phyloP scores from a whole-genome alignment of 2,888 invertebrate species.

The Metallyticus violacea region DNA sequence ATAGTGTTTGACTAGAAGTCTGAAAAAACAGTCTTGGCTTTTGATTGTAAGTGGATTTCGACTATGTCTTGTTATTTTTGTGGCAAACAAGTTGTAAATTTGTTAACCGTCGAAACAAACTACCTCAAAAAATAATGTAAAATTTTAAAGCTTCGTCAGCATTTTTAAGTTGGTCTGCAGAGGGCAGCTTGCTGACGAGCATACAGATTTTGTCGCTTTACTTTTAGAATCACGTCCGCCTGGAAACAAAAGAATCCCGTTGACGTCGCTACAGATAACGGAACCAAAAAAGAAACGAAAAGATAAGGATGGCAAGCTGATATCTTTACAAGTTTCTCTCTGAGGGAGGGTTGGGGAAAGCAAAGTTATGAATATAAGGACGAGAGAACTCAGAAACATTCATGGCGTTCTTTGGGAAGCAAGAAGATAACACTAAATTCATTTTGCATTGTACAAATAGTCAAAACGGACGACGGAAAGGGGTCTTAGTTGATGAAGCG shows the following conservation, averaged over 20 bases:
- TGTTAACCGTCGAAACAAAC: neutral
- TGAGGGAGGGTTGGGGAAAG: neutral
- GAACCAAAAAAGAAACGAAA: neutral
- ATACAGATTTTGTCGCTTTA: neutral
- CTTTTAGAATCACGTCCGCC: neutral
- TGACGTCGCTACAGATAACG: neutral
- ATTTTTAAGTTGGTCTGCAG: neutral
- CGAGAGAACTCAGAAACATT: neutral
- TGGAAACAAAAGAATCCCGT: neutral
- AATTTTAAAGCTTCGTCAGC: neutral
- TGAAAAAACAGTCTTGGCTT: no score
- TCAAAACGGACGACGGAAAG: neutral
- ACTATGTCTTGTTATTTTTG: neutral
- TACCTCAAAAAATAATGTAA: neutral
- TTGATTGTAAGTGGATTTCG: neutral
- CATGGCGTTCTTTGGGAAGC: neutral
- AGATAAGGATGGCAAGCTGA: neutral
- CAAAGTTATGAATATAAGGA: neutral
- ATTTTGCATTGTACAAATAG: neutral
- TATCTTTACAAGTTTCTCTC: neutral
- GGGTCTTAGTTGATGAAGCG: neutral
- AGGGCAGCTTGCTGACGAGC: neutral
- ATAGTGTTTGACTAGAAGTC: no score
- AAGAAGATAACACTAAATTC: neutral
- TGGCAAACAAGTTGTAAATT: neutral